Evolutionary conservation across 2,797 vertebrate species (phyloP), one percentile per base, ranked within the genome.

Genomic region (Chelon auratus): DNA sequence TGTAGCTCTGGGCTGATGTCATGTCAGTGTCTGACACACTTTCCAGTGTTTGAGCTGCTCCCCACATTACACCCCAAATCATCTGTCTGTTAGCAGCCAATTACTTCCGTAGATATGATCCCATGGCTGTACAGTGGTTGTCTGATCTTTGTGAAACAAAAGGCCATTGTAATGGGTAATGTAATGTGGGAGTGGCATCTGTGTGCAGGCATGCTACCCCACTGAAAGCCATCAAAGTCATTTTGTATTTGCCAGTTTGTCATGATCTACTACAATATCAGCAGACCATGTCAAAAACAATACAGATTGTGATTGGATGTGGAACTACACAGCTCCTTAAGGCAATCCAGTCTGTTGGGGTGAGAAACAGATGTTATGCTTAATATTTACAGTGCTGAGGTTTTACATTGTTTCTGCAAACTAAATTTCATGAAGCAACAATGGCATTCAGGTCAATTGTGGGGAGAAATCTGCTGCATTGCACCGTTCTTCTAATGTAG

Each of bases 111-210:
- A 40, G 24, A 48, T 14, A 24, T 24, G 68, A 65, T 39, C 70
- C 51, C 43, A 58, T 43, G 62, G 83, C 70, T 69, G 76, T 36
- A 17, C 48, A 59, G 64, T 53, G 56, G 81, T 70, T 68, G 58
- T 85, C 76, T 82, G 68, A 83, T 78, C 50, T 75, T 18, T 8
- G 57, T 40, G 47, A 76, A 86, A 93, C 92, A 93, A 88, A 84
- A 71, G 80, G 47, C 82, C 62, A 78, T 92, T 89, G 82, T 92
- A 39, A 74, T 68, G 59, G 50, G 48, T 72, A 63, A 75, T 80
- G 72, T 82, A 53, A 86, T 82, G 90, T 93, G 90, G 93, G 90
- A 88, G 91, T 43, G 85, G 87, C 83, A 87, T 94, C 80, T 63
- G 71, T 77, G 65, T 83, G 78, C 86, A 69, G 83, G 84, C 83